Percentiles rank a stretch among this genome's conserved stretches.
These are phyloP conservation scores for Chionodraco myersi DNA, from an alignment of 2,113 vertebrate species.

Conservation along the genomic window DNA sequence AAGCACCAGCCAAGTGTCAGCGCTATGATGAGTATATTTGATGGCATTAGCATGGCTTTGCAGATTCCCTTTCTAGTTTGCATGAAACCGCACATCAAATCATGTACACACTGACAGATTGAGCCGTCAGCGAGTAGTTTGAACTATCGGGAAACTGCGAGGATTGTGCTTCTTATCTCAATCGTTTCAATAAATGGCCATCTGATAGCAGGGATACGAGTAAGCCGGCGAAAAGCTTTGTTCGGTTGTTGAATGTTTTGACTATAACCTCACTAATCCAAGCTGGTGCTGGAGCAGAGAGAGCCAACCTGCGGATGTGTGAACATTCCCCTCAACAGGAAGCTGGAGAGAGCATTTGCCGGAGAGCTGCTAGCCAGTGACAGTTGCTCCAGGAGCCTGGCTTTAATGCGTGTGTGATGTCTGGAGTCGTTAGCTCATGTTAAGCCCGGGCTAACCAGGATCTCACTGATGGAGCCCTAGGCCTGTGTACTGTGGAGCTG, in stretches of 20 bases:
- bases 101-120: constrained; percentile 23
- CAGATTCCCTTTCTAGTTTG: constrained; percentile 44
- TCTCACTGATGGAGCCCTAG: constrained; percentile 76
- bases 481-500: constrained; percentile 55
- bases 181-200: constrained; percentile 24
- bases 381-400: constrained; percentile 82
- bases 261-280: constrained; percentile 64
- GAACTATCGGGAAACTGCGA: constrained; percentile 10
- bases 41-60: constrained; percentile 56
- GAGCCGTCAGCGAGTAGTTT: constrained; percentile 25
- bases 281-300: constrained; percentile 61
- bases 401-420: constrained; percentile 81
- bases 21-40: constrained; percentile 78
- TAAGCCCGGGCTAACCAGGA: constrained; percentile 71
- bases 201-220: constrained; percentile 24
- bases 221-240: constrained; percentile 35
- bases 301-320: constrained; percentile 64
- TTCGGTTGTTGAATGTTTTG: constrained; percentile 60
- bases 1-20: constrained; percentile 77
- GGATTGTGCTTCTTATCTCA: constrained; percentile 20
- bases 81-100: constrained; percentile 28
- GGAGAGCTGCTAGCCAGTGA: constrained; percentile 72
- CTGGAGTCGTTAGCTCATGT: constrained; percentile 80
- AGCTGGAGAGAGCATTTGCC: constrained; percentile 71
- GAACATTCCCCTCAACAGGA: constrained; percentile 76